Percentiles rank a stretch among this genome's conserved stretches.
Evolutionary conservation across 2,888 invertebrate species (phyloP).

Genomic region (Leptothorax acervorum): DNA sequence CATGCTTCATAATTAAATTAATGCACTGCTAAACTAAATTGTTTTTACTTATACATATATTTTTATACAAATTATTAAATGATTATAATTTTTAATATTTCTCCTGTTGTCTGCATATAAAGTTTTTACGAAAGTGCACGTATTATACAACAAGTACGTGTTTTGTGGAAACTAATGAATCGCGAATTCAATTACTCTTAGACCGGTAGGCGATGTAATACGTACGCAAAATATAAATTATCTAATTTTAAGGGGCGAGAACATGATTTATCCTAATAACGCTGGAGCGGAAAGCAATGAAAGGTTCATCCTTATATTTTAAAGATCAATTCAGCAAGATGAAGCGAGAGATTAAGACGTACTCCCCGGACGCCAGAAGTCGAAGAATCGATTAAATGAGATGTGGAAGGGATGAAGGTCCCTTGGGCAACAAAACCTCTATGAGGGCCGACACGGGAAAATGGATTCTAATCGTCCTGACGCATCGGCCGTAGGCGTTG

Average conservation of each 20-base stretch:
- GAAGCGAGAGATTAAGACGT: constrained; percentile 23
- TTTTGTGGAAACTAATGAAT: background rate
- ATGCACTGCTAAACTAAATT: background rate
- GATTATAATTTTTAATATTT: background rate
- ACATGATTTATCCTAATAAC: constrained; percentile 25
- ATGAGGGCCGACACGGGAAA: constrained; percentile 51
- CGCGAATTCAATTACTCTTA: background rate
- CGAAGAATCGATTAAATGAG: constrained; percentile 49
- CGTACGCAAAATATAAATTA: background rate
- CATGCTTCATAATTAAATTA: background rate
- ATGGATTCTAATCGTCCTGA: constrained; percentile 71
- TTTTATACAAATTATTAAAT: constrained; percentile 2
- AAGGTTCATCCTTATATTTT: constrained; percentile 40
- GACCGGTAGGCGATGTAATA: background rate
- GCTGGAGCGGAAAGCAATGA: constrained; percentile 25
- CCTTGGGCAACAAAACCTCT: constrained; percentile 43
- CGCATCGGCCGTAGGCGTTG: constrained; percentile 59
- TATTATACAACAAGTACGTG: background rate
- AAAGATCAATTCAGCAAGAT: constrained; percentile 46
- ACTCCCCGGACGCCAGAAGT: constrained; percentile 31
- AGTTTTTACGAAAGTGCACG: background rate
- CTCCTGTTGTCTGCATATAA: background rate
- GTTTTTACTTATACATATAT: background rate
- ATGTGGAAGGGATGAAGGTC: constrained; percentile 22
- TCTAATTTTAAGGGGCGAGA: background rate